Evolutionary conservation across 1,140 invertebrate species (phyloP).

Genomic region (Neelides sp.): DNA sequence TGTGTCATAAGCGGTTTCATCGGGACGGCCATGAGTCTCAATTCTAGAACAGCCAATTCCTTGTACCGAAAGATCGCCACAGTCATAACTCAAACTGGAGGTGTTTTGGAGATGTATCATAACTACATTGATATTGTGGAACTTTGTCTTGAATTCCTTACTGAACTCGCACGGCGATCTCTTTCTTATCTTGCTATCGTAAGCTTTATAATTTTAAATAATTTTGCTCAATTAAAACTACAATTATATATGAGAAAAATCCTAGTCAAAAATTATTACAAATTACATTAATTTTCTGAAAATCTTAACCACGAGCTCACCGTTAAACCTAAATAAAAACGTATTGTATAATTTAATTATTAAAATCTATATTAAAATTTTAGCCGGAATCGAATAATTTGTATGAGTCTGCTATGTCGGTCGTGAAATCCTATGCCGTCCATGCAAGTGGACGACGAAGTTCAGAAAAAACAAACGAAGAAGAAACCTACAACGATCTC

Average conservation of each 20-base stretch:
- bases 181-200: constrained; percentile 47
- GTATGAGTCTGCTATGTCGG: constrained; percentile 48
- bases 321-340: not conserved
- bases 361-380: constrained; percentile 23
- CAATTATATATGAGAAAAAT: too few relatives aligned
- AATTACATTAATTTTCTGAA: too few relatives aligned
- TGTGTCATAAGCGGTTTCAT: constrained; percentile 24
- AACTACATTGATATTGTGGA: constrained; percentile 70
- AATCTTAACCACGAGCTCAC: too few relatives aligned
- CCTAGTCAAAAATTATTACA: too few relatives aligned
- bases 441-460: constrained; percentile 40
- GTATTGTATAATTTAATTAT: constrained; percentile 3
- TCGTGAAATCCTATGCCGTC: constrained; percentile 58
- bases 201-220: too few relatives aligned
- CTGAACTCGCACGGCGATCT: constrained; percentile 54
- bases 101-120: constrained; percentile 57
- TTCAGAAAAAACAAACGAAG: constrained; percentile 45
- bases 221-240: too few relatives aligned
- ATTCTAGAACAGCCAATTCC: constrained; percentile 44
- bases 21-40: constrained; percentile 15
- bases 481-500: constrained; percentile 59
- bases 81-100: constrained; percentile 50
- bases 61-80: constrained; percentile 52
- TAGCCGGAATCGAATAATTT: constrained; percentile 45
- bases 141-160: constrained; percentile 60